Evolutionary conservation across 2,888 invertebrate species (phyloP).

Genomic region (Mythimna loreyi): DNA sequence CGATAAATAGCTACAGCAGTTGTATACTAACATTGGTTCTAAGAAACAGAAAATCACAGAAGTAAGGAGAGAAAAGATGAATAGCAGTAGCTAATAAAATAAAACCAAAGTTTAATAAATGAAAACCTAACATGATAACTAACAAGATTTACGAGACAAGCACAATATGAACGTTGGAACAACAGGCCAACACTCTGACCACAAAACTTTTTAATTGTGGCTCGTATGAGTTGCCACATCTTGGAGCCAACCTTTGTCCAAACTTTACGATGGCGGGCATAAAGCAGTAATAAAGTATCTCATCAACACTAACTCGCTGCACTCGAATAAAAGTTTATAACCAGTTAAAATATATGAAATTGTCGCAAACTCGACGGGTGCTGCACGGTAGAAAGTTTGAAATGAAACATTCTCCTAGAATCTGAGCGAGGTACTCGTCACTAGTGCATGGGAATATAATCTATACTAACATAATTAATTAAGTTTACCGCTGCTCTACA

Average conservation of each 20-base stretch:
- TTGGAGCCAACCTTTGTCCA: constrained; percentile 43
- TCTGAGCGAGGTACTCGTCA: constrained; percentile 5
- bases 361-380: constrained; percentile 33
- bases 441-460: background rate
- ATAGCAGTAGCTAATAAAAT: background rate
- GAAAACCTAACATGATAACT: constrained; percentile 5
- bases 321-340: constrained; percentile 79
- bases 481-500: too few species aligned
- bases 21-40: background rate
- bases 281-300: constrained; percentile 71
- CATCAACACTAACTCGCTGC: constrained; percentile 73
- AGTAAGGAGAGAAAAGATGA: background rate
- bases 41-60: background rate
- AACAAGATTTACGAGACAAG: constrained; percentile 17
- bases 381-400: constrained; percentile 47
- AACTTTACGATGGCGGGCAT: constrained; percentile 61
- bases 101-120: constrained; percentile 16
- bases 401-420: constrained; percentile 27
- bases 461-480: too few species aligned
- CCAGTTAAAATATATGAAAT: constrained; percentile 72
- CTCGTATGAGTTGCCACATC: constrained; percentile 31
- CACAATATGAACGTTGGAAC: constrained; percentile 11
- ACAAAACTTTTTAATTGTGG: constrained; percentile 41
- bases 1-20: background rate
- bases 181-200: constrained; percentile 17